These are phyloP conservation scores for Alectura lathami DNA, from an alignment of 2,113 vertebrate genomes.

Conservation along the genomic window DNA sequence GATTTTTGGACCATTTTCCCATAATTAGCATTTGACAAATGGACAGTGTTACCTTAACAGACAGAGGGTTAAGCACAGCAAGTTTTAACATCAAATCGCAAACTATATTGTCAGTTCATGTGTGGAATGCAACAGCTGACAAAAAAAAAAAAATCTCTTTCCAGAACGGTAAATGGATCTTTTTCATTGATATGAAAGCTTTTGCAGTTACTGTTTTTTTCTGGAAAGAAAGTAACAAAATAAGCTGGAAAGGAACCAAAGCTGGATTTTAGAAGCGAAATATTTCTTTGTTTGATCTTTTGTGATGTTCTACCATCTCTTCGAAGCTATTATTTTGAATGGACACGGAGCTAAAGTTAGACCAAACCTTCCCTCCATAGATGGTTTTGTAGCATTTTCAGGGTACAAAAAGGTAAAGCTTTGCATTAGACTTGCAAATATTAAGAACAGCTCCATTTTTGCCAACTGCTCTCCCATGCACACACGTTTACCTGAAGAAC, in stretches of 20 bases:
- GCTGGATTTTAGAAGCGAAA: slow-evolving; percentile 9
- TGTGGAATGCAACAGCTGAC: slow-evolving; percentile 35
- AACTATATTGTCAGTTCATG: neutral
- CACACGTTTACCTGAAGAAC: slow-evolving; percentile 86
- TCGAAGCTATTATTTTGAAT: slow-evolving; percentile 78
- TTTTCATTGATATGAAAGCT: neutral
- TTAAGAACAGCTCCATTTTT: slow-evolving; percentile 95
- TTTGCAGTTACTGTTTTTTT: neutral
- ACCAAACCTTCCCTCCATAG: slow-evolving; percentile 88
- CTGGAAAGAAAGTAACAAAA: neutral
- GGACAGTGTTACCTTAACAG: neutral
- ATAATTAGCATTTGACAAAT: neutral
- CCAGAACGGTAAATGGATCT: neutral
- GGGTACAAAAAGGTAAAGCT: slow-evolving; percentile 86
- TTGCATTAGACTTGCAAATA: slow-evolving; percentile 88
- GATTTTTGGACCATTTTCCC: slow-evolving; percentile 31
- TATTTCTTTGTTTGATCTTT: neutral
- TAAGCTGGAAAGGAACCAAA: neutral
- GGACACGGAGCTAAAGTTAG: slow-evolving; percentile 88
- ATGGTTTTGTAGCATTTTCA: slow-evolving; percentile 76
- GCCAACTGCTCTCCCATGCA: slow-evolving; percentile 97
- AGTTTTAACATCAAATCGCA: neutral
- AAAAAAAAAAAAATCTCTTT: neutral
- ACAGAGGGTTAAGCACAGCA: neutral
- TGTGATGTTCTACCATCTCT: slow-evolving; percentile 48